Percentiles rank a stretch among this genome's conserved stretches.
phyloP scores from a whole-genome alignment of 2,888 invertebrate species.

The Spisula solida region DNA sequence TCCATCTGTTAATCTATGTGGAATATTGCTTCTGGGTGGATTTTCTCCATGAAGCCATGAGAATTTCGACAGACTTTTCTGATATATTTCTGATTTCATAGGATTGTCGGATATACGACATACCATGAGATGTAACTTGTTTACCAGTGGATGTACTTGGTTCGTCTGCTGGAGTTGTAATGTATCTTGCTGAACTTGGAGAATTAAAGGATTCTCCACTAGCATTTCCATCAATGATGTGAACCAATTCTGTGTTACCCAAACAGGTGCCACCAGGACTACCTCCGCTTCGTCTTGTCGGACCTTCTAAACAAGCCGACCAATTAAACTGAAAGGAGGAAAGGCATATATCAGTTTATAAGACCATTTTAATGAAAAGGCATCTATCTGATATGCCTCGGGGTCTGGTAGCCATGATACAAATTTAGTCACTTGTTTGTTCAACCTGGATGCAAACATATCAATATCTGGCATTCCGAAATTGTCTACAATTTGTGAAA shows the following conservation, averaged over 20 bases:
- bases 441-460: too few relatives aligned
- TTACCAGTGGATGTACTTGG: conserved; percentile 31
- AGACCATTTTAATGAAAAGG: not conserved
- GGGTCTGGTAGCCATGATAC: conserved; percentile 55
- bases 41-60: conserved; percentile 55
- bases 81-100: conserved; percentile 48
- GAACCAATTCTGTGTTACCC: conserved; percentile 57
- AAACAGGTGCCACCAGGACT: conserved; percentile 42
- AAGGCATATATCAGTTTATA: not conserved
- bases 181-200: conserved; percentile 9
- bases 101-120: conserved; percentile 46
- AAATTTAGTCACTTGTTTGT: not conserved
- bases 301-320: not conserved
- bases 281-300: conserved; percentile 26
- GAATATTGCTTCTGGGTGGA: conserved; percentile 43
- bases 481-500: not conserved
- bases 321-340: too few relatives aligned
- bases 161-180: not conserved
- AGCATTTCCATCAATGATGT: conserved; percentile 28
- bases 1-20: conserved; percentile 33
- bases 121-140: conserved; percentile 47
- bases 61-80: conserved; percentile 31
- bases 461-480: not conserved
- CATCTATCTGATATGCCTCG: not conserved
- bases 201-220: conserved; percentile 41